A percentile compares a stretch with the other conserved stretches of the same genome.
phyloP scores from a whole-genome alignment of 2,888 invertebrate species.

The Strigamia transsilvanica region DNA sequence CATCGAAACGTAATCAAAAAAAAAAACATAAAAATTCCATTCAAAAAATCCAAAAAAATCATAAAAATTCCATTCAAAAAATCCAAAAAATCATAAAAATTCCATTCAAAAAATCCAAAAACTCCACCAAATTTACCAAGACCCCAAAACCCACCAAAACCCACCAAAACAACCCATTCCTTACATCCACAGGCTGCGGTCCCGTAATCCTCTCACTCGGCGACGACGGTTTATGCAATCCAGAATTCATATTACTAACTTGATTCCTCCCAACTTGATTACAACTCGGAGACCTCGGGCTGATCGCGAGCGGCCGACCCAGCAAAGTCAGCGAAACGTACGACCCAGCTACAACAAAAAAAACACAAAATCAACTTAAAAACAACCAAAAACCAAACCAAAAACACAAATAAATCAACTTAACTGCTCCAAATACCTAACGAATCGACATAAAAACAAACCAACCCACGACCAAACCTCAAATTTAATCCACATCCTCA shows the following conservation, averaged over 20 bases:
- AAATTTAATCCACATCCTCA: constrained; percentile 9
- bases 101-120: no score
- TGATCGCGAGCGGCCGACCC: constrained; percentile 61
- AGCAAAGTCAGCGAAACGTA: constrained; percentile 67
- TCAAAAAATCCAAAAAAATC: no score
- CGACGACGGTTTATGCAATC: constrained; percentile 56
- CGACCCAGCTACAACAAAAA: constrained; percentile 63
- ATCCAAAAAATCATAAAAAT: no score
- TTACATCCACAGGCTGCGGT: constrained; percentile 79
- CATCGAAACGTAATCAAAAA: neutral
- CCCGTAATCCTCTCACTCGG: constrained; percentile 62
- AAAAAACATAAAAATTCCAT: no score
- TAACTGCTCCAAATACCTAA: neutral
- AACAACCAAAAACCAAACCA: neutral
- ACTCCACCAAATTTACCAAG: no score
- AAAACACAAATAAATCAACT: neutral
- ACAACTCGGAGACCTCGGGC: constrained; percentile 55
- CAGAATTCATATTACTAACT: constrained; percentile 56
- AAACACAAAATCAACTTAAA: constrained; percentile 40
- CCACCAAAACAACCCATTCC: constrained; percentile 60
- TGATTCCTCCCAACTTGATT: constrained; percentile 56
- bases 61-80: no score
- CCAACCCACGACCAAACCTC: neutral
- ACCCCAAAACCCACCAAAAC: neutral
- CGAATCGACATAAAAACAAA: constrained; percentile 10